phyloP scores from a whole-genome alignment of 2,113 vertebrate genomes.

The Seriola rivoliana region DNA sequence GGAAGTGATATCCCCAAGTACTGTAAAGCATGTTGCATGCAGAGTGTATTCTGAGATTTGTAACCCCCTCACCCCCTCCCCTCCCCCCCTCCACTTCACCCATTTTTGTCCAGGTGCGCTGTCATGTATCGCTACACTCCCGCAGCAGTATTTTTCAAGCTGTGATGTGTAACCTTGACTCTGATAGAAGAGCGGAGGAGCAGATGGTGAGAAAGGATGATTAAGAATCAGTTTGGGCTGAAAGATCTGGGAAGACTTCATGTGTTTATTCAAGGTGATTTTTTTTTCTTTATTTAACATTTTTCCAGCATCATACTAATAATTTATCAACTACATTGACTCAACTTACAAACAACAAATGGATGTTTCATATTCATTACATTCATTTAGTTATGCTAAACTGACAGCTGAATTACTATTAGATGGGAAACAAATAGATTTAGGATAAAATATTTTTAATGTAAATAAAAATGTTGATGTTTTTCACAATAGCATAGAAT shows the following conservation, averaged over 20 bases:
- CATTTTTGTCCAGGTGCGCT: constrained; percentile 58
- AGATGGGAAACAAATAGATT: not conserved
- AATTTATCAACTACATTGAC: not conserved
- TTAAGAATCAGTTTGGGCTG: constrained; percentile 40
- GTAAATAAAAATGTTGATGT: not conserved
- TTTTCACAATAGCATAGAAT: not conserved
- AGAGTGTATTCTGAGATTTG: constrained; percentile 61
- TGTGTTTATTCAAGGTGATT: constrained; percentile 35
- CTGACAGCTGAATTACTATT: not conserved
- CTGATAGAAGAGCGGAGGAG: constrained; percentile 42
- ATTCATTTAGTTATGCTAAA: not conserved
- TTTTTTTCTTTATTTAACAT: not conserved
- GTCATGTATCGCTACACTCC: constrained; percentile 54
- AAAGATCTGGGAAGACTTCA: constrained; percentile 12
- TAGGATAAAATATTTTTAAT: not conserved
- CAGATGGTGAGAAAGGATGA: constrained; percentile 68
- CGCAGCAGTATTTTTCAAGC: constrained; percentile 52
- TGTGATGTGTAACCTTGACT: constrained; percentile 76
- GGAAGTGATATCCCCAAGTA: constrained; percentile 48
- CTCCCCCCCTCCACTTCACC: not conserved
- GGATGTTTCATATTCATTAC: not conserved
- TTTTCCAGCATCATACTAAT: not conserved
- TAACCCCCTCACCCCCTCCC: not conserved
- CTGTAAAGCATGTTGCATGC: constrained; percentile 33
- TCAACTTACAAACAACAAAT: not conserved